Evolutionary conservation across 2,113 vertebrate species (phyloP), one percentile per base, ranked within the genome.

Genomic region (Pelmatolapia mariae): DNA sequence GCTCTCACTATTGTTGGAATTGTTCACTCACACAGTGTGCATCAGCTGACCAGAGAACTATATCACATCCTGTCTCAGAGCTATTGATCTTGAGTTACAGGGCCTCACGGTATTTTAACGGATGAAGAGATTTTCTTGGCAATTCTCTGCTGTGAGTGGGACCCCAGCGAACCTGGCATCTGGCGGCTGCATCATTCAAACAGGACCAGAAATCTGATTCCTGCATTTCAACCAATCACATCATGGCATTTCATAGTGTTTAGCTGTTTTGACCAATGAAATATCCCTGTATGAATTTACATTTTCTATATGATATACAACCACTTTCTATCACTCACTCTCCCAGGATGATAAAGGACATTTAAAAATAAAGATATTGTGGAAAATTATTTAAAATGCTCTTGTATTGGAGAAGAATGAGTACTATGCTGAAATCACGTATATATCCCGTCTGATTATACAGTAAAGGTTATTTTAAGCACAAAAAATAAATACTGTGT

Each of bases 141-240:
- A 90, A 57, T 91, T 63, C 31, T 82, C 50, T 83, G 86, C 57
- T 86, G 53, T 78, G 80, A 84, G 57, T 38, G 89, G 85, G 83
- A 84, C 83, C 85, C 86, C 85, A 4, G 81, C 18, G 63, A 88
- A 78, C 85, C 80, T 12, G 82, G 50, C 78, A 52, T 89, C 71
- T 93, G 94, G 90, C 91, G 94, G 90, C 81, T 93, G 95, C 89
- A 91, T 92, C 85, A 90, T 96, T 96, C 89, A 95, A 96, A 95
- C n/a, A 52, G 33, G 10, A 84, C 81, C 57, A 90, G 85, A 57
- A 85, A 91, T 85, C 52, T 83, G 53, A 86, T 31, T 83, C 76
- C 33, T 73, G 13, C 5, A 15, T 63, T 43, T 76, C 80, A 59
- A 90, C 94, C 94, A 95, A 94, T 96, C 84, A 87, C 33, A 84